Evolutionary conservation across 2,797 vertebrate genomes (phyloP).

Genomic region (Rhynchotus rufescens): DNA sequence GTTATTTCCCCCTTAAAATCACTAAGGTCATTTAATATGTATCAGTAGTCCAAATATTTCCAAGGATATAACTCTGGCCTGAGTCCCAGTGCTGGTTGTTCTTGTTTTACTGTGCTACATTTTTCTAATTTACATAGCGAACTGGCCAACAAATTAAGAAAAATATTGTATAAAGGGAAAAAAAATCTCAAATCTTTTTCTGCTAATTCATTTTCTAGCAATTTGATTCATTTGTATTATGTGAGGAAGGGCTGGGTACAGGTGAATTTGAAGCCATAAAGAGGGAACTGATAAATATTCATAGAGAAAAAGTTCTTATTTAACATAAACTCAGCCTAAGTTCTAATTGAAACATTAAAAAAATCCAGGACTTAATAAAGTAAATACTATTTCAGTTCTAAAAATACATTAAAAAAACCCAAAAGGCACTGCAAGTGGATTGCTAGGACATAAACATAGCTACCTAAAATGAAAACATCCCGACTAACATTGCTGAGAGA

Average conservation of each 20-base stretch:
- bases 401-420: neutral
- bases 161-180: neutral
- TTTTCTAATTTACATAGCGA: slow-evolving; percentile 14
- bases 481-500: neutral
- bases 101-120: neutral
- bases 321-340: neutral
- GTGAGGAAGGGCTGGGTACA: neutral
- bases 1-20: slow-evolving; percentile 13
- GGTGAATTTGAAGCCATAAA: neutral
- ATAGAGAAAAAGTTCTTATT: neutral
- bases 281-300: neutral
- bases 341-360: neutral
- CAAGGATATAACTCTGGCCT: neutral
- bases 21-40: neutral
- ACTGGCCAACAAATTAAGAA: neutral
- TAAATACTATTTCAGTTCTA: neutral
- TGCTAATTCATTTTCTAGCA: neutral
- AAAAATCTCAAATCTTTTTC: neutral
- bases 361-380: neutral
- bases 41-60: neutral
- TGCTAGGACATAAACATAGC: neutral
- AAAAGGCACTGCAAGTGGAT: neutral
- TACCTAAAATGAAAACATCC: neutral
- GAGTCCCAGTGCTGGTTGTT: neutral
- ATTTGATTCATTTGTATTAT: neutral